These are phyloP conservation scores for Disparrhopalites patrizii DNA, from an alignment of 2,888 invertebrate genomes.

Conservation along the genomic window DNA sequence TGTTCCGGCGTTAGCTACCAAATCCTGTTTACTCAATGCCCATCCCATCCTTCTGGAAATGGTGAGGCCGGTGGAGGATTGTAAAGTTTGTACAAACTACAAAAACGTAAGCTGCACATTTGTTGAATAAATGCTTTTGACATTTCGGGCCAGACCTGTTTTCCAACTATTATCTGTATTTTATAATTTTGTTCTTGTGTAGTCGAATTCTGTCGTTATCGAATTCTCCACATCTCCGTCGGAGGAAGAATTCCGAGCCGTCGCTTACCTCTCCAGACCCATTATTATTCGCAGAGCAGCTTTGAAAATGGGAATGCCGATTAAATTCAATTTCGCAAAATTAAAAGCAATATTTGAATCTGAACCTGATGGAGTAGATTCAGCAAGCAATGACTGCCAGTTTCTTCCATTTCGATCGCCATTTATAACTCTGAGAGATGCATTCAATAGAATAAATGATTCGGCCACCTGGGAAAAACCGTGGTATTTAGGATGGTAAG, in stretches of 20 bases:
- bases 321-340: constrained; percentile 36
- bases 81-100: constrained; percentile 69
- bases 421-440: constrained; percentile 69
- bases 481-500: constrained; percentile 89
- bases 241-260: constrained; percentile 63
- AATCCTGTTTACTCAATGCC: constrained; percentile 72
- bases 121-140: not conserved
- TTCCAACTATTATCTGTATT: not conserved
- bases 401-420: constrained; percentile 82
- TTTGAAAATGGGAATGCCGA: constrained; percentile 30
- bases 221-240: constrained; percentile 50
- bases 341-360: constrained; percentile 44
- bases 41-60: constrained; percentile 85
- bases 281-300: constrained; percentile 74
- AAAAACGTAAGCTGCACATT: constrained; percentile 48
- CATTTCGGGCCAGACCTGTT: not conserved
- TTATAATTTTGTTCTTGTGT: not conserved
- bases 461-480: constrained; percentile 63
- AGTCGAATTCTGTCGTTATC: constrained; percentile 27
- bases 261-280: constrained; percentile 74
- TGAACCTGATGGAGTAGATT: constrained; percentile 53
- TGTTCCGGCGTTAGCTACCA: constrained; percentile 28
- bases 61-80: constrained; percentile 75
- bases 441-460: constrained; percentile 68
- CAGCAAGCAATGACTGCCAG: constrained; percentile 75